Evolutionary conservation across 1,140 invertebrate genomes (phyloP), one percentile per base, ranked within the genome.

Genomic region (Polypedilum pembai): DNA sequence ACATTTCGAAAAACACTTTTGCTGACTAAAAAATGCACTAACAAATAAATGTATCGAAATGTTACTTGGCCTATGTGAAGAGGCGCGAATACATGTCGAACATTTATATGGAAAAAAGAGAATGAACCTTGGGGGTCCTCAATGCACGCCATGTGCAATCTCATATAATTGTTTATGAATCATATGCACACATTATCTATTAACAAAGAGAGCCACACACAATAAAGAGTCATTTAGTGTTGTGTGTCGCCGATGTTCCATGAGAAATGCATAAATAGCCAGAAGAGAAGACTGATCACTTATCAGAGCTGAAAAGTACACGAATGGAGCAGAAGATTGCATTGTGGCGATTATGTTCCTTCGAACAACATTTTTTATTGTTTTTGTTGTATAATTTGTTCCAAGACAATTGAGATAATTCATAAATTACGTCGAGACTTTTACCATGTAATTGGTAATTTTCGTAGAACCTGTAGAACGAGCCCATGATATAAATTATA

Each of bases 1-100:
- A 56, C 45, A 56, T 56, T 56, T 56, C 45, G n/a, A 56, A n/a
- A 56, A 56, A 56, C 45, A 56, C 45, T 56, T 56, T 56, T 56
- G 45, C 12, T 56, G 8, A n/a, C 3, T 56, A 56, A n/a, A 56
- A 12, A 56, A 33, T 33, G 45, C 45, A 56, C 45, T 12, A 56
- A n/a, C 45, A 8, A 8, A 15, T 45, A 45, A 45, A 45, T 12
- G 8, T 45, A 45, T 15, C 1, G 10, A 56, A 56, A 12, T n/a
- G 8, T 45, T 45, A 12, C 41, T 45, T 45, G 45, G 15, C n/a
- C 3, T 56, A n/a, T 56, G 10, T 56, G 45, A 56, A 56, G 45
- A 56, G 45, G 45, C 45, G 45, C 45, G 45, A 56, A 56, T 56
- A n/a, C 45, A 56, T 56, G 45, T 56, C 4, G n/a, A 56, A 56